phyloP scores from a whole-genome alignment of 2,113 vertebrate species.

The Trichomycterus rosablanca region DNA sequence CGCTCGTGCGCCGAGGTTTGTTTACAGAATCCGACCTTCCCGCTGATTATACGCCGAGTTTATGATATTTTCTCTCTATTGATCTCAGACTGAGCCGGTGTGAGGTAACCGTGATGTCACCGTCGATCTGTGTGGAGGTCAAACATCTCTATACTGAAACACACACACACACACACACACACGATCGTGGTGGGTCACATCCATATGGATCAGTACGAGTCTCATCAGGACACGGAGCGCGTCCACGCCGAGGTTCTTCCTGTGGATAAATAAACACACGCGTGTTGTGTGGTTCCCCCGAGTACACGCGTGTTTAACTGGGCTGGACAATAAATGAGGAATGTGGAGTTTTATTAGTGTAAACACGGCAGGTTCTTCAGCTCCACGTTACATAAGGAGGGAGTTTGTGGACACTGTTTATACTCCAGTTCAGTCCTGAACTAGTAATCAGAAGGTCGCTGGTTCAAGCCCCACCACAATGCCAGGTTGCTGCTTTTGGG shows the following conservation, averaged over 20 bases:
- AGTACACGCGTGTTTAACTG: constrained; percentile 39
- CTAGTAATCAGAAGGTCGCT: no score
- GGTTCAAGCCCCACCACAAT: no score
- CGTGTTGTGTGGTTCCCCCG: constrained; percentile 13
- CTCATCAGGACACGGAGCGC: constrained; percentile 13
- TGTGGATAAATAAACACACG: constrained; percentile 23
- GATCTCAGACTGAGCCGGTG: constrained; percentile 13
- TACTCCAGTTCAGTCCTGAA: no score
- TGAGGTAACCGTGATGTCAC: constrained; percentile 22
- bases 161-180: constrained; percentile 23
- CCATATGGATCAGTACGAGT: constrained; percentile 14
- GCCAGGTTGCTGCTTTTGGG: no score
- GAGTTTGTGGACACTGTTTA: no score
- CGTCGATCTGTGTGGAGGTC: no score
- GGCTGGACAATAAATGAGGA: constrained; percentile 47
- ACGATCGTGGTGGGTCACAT: background rate
- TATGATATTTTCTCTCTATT: constrained; percentile 26
- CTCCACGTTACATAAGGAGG: constrained; percentile 28
- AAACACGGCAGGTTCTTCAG: constrained; percentile 25
- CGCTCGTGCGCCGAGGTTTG: no score
- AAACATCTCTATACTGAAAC: constrained; percentile 18
- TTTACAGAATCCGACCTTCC: no score
- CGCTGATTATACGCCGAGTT: constrained; percentile 11
- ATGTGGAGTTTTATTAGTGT: constrained; percentile 49
- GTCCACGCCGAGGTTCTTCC: constrained; percentile 20